Base-by-base conservation (phyloP, 1,140 invertebrate species). In the Schlechtendalia chinensis region DNA sequence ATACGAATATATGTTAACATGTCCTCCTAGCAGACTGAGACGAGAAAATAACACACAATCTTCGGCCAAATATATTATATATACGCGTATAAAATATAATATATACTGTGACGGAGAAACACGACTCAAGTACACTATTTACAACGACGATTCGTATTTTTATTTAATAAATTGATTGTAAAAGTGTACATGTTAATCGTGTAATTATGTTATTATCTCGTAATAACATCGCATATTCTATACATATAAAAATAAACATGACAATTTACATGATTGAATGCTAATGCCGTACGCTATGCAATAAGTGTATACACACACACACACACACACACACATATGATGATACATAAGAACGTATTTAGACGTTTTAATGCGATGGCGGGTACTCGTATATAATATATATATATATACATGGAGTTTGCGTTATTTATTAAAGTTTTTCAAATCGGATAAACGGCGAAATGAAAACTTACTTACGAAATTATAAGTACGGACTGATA, bases 211-310 rank as follows among this genome's bases (percentile, higher is more conserved):
- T 67, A 45, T 67, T 67, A 67, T n/a, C n/a, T 67, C 63, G 63
- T 45, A 67, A 32, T 67, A 12, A 67, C 10, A 67, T 45, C 32
- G 32, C 22, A 67, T 22, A 45, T 19, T 67, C 45, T 67, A n/a
- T n/a, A n/a, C n/a, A n/a, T n/a, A n/a, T n/a, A n/a, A n/a, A n/a
- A 45, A 67, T 45, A 67, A 45, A 67, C 63, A 67, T 45, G 32
- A 45, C 63, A 67, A 45, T 45, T 67, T 67, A 67, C 63, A 67
- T 45, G n/a, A 67, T 67, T 45, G n/a, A 67, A 65, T 65, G 19
- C 10, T 39, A 65, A 45, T 39, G 19, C 29, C 4, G 32, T 65
- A 29, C 29, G 29, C 10, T 45, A 45, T 45, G 39, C 29, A 32
- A 63, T 63, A 63, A 32, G 6, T 63, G 17, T 67, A 67, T 67